A percentile compares a stretch with the other conserved stretches of the same genome.
These are phyloP conservation scores for Heterohyrax brucei DNA, from an alignment of 2,797 vertebrate species.

Conservation along the genomic window DNA sequence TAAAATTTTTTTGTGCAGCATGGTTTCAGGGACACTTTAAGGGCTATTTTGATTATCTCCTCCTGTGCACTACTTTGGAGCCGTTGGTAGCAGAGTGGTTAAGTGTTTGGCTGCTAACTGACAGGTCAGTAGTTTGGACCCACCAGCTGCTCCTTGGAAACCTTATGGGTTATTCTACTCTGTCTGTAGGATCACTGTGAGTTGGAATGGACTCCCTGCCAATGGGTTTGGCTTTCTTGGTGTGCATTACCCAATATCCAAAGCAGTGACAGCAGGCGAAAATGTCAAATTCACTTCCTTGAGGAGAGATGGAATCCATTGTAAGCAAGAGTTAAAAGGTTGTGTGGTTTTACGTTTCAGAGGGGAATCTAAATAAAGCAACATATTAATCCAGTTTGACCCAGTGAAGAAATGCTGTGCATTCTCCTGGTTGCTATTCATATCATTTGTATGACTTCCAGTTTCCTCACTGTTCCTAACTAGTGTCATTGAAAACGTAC, in stretches of 20 bases:
- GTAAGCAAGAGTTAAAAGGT: conserved; percentile 70
- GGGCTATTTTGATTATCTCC: neutral
- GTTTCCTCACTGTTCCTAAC: conserved; percentile 85
- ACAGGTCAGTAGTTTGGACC: too few species aligned
- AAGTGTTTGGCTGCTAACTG: too few species aligned
- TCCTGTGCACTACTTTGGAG: fast-evolving
- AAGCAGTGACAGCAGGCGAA: neutral
- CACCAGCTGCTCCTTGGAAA: too few species aligned
- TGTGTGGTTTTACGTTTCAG: conserved; percentile 81
- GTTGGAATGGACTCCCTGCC: too few species aligned
- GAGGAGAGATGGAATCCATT: neutral
- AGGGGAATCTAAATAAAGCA: conserved; percentile 90
- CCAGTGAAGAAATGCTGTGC: conserved; percentile 83
- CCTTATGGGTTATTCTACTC: too few species aligned
- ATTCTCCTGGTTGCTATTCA: conserved; percentile 88
- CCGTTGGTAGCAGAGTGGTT: too few species aligned
- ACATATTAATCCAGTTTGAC: conserved; percentile 87
- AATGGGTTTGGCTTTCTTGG: too few species aligned
- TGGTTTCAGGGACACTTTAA: neutral
- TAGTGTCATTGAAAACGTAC: conserved; percentile 83
- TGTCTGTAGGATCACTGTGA: too few species aligned
- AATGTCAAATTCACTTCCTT: neutral
- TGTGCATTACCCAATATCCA: neutral
- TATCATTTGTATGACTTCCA: conserved; percentile 88
- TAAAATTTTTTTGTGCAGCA: neutral